These are phyloP conservation scores for Dermatemys mawii DNA, from an alignment of 2,113 vertebrate genomes.

Conservation along the genomic window DNA sequence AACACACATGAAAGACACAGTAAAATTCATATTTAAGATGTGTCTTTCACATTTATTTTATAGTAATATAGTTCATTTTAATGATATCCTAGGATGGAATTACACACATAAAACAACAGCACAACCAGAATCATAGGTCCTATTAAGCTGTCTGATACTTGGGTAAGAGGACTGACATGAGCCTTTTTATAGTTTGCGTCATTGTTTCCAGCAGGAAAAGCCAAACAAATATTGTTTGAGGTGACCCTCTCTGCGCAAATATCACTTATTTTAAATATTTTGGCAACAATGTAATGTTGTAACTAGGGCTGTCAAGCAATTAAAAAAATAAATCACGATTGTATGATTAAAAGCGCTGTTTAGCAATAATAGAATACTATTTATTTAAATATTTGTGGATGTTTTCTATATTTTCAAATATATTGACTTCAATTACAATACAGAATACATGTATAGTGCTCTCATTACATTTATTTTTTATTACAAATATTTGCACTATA, in stretches of 20 bases:
- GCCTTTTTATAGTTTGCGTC: conserved; percentile 13
- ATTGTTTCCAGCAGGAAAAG: conserved; percentile 5
- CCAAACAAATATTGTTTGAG: no score
- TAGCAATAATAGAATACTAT: no score
- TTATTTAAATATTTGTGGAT: no score
- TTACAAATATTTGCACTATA: no score
- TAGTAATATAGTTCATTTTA: conserved; percentile 47
- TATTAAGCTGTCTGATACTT: conserved; percentile 34
- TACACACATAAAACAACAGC: conserved; percentile 46
- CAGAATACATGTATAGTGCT: no score
- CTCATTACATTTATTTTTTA: no score
- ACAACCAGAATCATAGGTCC: conserved; percentile 38
- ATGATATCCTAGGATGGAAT: conserved; percentile 58
- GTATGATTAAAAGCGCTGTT: no score
- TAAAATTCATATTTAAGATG: neutral
- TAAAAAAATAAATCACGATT: no score
- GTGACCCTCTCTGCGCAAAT: conserved; percentile 3
- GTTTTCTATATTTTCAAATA: no score
- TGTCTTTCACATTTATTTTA: conserved; percentile 50
- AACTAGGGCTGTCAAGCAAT: no score
- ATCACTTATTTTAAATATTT: neutral
- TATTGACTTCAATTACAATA: no score
- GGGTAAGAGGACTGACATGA: neutral
- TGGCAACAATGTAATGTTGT: neutral
- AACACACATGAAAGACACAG: neutral